A percentile compares a stretch with the other conserved stretches of the same genome.
These are phyloP conservation scores for Pagrus major DNA, from an alignment of 2,113 vertebrate genomes.

Conservation along the genomic window DNA sequence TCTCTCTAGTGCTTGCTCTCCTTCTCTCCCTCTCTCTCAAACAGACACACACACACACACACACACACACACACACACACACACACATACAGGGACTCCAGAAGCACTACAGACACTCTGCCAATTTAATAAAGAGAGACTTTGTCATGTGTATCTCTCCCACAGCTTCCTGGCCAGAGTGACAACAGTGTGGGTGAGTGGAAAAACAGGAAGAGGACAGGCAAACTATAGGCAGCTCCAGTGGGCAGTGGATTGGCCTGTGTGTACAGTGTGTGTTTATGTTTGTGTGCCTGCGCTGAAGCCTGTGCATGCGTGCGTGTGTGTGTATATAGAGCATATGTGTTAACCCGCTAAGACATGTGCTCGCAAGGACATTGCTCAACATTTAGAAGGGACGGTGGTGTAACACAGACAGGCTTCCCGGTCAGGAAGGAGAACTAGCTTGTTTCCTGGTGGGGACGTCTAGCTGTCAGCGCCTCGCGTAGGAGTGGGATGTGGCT, in stretches of 20 bases:
- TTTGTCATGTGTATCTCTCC: conserved; percentile 83
- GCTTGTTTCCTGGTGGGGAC: conserved; percentile 66
- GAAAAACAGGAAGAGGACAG: conserved; percentile 85
- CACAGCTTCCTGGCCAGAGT: conserved; percentile 84
- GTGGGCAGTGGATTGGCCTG: conserved; percentile 63
- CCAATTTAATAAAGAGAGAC: conserved; percentile 85
- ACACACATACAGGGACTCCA: conserved; percentile 64
- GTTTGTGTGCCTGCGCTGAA: conserved; percentile 39
- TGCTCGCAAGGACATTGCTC: conserved; percentile 69
- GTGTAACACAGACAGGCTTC: conserved; percentile 55
- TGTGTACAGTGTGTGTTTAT: conserved; percentile 32
- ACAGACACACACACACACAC: conserved; percentile 48
- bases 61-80: conserved; percentile 50
- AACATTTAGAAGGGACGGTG: conserved; percentile 57
- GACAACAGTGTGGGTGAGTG: conserved; percentile 83
- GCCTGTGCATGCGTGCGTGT: conserved; percentile 58
- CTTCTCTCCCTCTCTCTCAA: conserved; percentile 19
- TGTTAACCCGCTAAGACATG: conserved; percentile 60
- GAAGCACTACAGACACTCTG: conserved; percentile 73
- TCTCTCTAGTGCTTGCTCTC: conserved; percentile 57
- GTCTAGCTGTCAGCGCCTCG: conserved; percentile 59
- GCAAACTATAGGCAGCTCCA: conserved; percentile 64
- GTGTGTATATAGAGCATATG: conserved; percentile 58
- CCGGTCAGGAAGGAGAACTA: conserved; percentile 64
- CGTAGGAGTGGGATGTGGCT: conserved; percentile 55